Base-by-base conservation (phyloP, 2,888 invertebrate genomes). In the Sinopyrophorus schimmeli region DNA sequence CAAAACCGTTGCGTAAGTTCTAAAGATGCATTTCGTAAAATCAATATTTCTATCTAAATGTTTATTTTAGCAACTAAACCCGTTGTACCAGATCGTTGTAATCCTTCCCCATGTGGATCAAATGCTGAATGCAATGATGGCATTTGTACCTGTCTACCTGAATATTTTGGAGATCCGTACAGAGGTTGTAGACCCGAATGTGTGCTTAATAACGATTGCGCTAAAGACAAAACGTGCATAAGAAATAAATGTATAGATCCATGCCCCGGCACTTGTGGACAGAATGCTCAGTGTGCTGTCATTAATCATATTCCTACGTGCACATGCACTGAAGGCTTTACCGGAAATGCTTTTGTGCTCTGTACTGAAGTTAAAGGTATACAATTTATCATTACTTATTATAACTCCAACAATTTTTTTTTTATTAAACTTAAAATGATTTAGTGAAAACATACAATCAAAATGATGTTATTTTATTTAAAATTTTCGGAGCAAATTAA, bases 151-250 rank as follows among this genome's bases (percentile, higher is more conserved):
- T 92, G 91, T 68, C 67, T 86, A 23, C 76, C 81, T 1, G 85
- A 87, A 63, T 89, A 85, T 64, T 80, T 81, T 55, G 91, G 90
- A 17, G 86, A 90, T 73, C 89, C 90, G 0, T 87, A 86, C 60
- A 69, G 80, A 28, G 86, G 84, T 27, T 91, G 90, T 67, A 79
- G 88, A 58, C 90, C 90, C 3, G 89, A 90, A 72, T 90, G 90
- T 71, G 80, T 87, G n/a, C 73, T 87, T 3, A 89, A 84, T 65
- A 73, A 77, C 6, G 89, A 90, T 61, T 91, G 90, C 70, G 74
- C 82, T 14, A 78, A 80, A 60, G 77, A 83, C 65, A 80, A 79
- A 64, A 84, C 89, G 51, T 90, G 89, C 63, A 75, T 81, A 1
- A 76, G 77, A 59, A 86, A 84, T 65, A 88, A 89, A 72, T 92